Evolutionary conservation across 2,113 vertebrate genomes (phyloP), one percentile per base, ranked within the genome.

Genomic region (Lepus timidus): DNA sequence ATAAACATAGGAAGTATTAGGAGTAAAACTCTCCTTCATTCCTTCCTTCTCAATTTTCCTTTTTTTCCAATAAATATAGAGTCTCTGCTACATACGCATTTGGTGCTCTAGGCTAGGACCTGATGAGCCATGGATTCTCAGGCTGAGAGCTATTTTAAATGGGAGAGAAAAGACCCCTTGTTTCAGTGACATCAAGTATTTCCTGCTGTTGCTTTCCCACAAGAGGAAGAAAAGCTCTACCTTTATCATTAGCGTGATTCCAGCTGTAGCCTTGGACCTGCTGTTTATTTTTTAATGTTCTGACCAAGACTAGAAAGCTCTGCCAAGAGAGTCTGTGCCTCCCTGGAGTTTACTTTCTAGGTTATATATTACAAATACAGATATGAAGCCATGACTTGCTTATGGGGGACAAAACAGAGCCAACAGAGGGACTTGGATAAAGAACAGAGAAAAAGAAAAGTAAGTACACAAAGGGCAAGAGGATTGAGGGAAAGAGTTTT

Each of bases 61-160:
- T 49, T 84, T 86, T 88, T 92, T 19, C 55, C 23, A 88, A 85
- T 55, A 96, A 85, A 84, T 73, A 86, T 13, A 64, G 83, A 58
- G 8, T 79, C 16, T 33, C 27, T 61, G n/a, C 6, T 31, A 23
- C 14, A 33, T 55, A 31, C 52, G 6, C 51, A 23, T 88, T 75
- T 51, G 75, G 78, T 65, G 36, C 2, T 68, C 23, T 78, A 55
- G 6, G 44, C 14, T 73, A 64, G 6, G 49, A 19, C 20, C 44
- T 79, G 22, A 64, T 2, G 12, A 70, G 11, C 10, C 23, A 67
- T 12, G 86, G 62, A 12, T 11, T 49, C 65, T 79, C 25, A 25
- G 52, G 55, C 3, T 4, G 6, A 58, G 76, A 58, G 31, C 23
- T 67, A 23, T 19, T 85, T 67, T 22, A 67, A 12, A 13, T 20